Base-by-base conservation (phyloP, 2,797 vertebrate genomes). In the Trichosurus vulpecula region DNA sequence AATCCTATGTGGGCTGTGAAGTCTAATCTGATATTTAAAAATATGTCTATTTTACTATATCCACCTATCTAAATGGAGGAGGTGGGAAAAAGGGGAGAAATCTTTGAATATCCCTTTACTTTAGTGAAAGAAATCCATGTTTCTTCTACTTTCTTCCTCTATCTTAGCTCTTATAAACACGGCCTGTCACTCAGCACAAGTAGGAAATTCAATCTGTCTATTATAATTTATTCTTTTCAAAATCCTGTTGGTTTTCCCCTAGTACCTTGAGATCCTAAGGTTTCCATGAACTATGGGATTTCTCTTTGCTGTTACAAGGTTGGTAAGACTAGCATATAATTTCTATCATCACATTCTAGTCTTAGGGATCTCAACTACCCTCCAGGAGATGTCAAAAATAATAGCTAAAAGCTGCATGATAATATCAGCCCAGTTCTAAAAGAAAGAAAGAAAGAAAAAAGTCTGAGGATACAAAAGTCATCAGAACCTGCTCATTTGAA, bases 331-430 rank as follows among this genome's bases (percentile, higher is more conserved):
- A 51, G 29, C 1, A 29, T 87, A 9, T 74, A 90, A 61, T 94
- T 96, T 96, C 52, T 92, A 54, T 91, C 10, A 66, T 30, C 12
- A 74, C 51, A 89, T 54, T 93, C 10, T 27, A 57, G 5, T 81
- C 25, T 94, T 47, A 91, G 9, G 4, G 57, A 94, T 56, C 25
- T 92, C 90, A 91, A 22, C 30, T 14, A 74, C 1, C 3, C 35
- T 57, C 19, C 27, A 29, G 30, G 13, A 92, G 95, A 61, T 93
- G 5, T 92, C 47, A 66, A 90, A 94, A 94, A 35, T 91, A 81
- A 55, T 90, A 93, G 16, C 52, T 95, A 90, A 90, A 93, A 96
- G 30, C 56, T 89, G 55, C 41, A 58, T 51, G 25, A 47, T 27
- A 87, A 87, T 1, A 93, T 9, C 4, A 93, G 35, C 1, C 55